Percentiles rank a stretch among this genome's conserved stretches.
Evolutionary conservation across 2,888 invertebrate species (phyloP).

Genomic region (Leptarthrus brevirostris): DNA sequence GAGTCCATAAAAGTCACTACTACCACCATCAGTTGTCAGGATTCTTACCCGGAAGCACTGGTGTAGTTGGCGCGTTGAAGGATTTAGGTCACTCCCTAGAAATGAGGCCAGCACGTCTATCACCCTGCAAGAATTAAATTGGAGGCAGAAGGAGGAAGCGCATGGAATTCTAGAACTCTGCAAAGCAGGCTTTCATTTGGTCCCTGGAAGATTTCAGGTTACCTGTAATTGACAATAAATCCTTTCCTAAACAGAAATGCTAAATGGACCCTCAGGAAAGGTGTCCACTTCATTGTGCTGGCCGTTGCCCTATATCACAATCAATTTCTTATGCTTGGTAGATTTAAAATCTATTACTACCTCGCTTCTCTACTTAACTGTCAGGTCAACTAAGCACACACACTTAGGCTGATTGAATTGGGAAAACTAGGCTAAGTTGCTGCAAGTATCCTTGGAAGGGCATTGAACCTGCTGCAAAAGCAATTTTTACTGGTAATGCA

Average conservation of each 20-base stretch:
- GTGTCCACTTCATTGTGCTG: too few species aligned
- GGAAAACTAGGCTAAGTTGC: conserved; percentile 45
- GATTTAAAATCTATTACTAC: conserved; percentile 6
- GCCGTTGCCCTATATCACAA: too few species aligned
- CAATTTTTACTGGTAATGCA: conserved; percentile 21
- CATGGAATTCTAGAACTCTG: neutral
- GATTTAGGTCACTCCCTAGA: conserved; percentile 19
- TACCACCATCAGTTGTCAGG: neutral
- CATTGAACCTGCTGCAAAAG: conserved; percentile 25
- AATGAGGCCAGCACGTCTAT: conserved; percentile 19
- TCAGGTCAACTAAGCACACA: conserved; percentile 33
- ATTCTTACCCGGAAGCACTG: neutral
- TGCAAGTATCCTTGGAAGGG: conserved; percentile 38
- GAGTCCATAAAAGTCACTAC: conserved; percentile 14
- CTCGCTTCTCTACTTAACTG: neutral
- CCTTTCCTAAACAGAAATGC: neutral
- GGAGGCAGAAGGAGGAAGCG: neutral
- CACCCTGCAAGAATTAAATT: neutral
- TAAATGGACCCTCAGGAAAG: too few species aligned
- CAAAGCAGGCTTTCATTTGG: neutral
- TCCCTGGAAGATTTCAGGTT: neutral
- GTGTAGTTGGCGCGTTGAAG: neutral
- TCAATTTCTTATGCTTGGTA: too few species aligned
- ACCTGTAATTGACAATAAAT: conserved; percentile 20
- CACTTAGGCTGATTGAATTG: conserved; percentile 31